Evolutionary conservation across 2,113 vertebrate species (phyloP).

Genomic region (Picathartes gymnocephalus): DNA sequence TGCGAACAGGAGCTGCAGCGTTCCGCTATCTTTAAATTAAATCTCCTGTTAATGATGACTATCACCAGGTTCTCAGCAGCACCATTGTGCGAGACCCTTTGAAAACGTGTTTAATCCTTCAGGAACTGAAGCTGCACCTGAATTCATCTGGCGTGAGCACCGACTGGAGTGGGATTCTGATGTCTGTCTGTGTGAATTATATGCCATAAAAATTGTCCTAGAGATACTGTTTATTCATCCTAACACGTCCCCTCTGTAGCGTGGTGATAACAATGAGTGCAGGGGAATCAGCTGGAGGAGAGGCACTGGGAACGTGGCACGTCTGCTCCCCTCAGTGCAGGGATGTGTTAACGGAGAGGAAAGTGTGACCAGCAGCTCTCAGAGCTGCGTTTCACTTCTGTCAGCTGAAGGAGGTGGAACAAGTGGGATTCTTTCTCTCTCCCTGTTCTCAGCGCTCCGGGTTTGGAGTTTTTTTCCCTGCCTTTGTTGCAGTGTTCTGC

Average conservation of each 20-base stretch:
- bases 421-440: background rate
- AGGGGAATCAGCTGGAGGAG: background rate
- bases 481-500: background rate
- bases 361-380: background rate
- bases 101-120: background rate
- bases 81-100: background rate
- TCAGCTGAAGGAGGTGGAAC: background rate
- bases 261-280: background rate
- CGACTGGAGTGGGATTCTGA: background rate
- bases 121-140: background rate
- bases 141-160: background rate
- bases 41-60: constrained; percentile 39
- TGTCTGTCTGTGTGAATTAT: background rate
- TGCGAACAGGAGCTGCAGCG: background rate
- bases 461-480: background rate
- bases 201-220: background rate
- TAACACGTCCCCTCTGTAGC: no score
- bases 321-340: background rate
- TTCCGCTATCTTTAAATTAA: constrained; percentile 30
- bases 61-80: background rate
- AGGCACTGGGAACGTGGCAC: background rate
- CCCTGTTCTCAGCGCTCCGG: background rate
- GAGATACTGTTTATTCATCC: background rate
- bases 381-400: background rate
- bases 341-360: background rate